Conservation (phyloP, 2,888 invertebrate species). For the Galerucella nymphaeae region DNA sequence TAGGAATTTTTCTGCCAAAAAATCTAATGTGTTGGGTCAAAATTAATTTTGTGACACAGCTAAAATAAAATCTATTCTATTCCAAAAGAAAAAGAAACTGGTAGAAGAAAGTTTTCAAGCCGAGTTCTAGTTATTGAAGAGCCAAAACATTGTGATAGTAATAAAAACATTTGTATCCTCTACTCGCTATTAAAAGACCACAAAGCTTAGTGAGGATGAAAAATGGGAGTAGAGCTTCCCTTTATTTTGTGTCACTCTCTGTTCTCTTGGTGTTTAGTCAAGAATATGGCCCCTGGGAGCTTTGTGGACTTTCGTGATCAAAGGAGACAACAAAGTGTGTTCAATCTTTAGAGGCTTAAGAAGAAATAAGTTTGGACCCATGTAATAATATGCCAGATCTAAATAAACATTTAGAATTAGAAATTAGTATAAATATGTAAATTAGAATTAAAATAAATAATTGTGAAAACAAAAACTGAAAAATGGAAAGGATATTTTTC, state of each 20-base stretch:
- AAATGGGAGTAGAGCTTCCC: not conserved
- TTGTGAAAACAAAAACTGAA: conserved; percentile 11
- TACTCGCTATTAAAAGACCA: conserved; percentile 21
- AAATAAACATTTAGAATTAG: conserved; percentile 5
- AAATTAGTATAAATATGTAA: conserved; percentile 22
- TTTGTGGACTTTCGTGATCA: not conserved
- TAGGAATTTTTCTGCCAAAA: too few relatives aligned
- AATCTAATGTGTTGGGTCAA: not conserved
- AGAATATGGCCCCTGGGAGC: too few relatives aligned
- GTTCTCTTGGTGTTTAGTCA: not conserved
- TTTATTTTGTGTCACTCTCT: too few relatives aligned
- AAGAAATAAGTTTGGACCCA: conserved; percentile 27
- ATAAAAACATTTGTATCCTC: conserved; percentile 47
- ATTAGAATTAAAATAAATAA: conserved; percentile 1
- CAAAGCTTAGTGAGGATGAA: conserved; percentile 22
- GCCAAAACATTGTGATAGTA: conserved; percentile 56
- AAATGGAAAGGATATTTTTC: conserved; percentile 33
- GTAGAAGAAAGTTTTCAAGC: not conserved
- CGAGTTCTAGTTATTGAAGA: conserved; percentile 34
- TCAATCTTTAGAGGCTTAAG: conserved; percentile 43
- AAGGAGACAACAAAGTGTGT: conserved; percentile 39
- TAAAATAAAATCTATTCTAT: not conserved
- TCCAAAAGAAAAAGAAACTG: not conserved
- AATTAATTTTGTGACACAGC: not conserved
- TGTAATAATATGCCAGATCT: conserved; percentile 25